phyloP scores from a whole-genome alignment of 2,888 invertebrate species.

The Leucania comma region DNA sequence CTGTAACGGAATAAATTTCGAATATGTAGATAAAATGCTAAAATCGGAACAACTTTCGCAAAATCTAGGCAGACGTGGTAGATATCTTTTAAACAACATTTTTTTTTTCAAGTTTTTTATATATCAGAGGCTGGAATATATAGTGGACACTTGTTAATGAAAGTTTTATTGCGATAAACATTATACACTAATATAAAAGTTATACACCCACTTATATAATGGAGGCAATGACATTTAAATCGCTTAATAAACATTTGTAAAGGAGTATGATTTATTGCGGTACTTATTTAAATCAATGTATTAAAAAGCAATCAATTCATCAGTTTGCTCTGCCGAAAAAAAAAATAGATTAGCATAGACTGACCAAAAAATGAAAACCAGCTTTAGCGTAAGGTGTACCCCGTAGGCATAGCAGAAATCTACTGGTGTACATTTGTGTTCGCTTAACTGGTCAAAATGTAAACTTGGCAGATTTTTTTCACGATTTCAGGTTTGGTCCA shows the following conservation, averaged over 20 bases:
- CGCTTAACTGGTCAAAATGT: too few relatives aligned
- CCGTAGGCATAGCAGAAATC: too few relatives aligned
- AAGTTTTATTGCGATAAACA: slow-evolving; percentile 20
- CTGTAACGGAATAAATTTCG: slow-evolving; percentile 36
- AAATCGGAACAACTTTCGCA: slow-evolving; percentile 51
- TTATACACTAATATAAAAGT: slow-evolving; percentile 18
- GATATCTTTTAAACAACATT: slow-evolving; percentile 18
- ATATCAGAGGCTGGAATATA: slow-evolving; percentile 18
- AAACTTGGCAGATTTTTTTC: too few relatives aligned
- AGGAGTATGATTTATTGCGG: slow-evolving; percentile 5
- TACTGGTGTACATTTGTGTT: too few relatives aligned
- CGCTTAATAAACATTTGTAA: neutral
- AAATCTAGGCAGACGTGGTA: slow-evolving; percentile 46
- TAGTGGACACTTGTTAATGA: slow-evolving; percentile 32
- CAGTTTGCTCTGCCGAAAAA: neutral
- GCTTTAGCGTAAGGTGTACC: too few relatives aligned
- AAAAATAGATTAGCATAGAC: neutral
- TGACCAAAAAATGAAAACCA: neutral
- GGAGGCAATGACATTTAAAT: slow-evolving; percentile 24
- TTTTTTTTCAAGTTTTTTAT: slow-evolving; percentile 12
- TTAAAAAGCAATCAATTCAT: slow-evolving; percentile 8
- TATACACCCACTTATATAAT: slow-evolving; percentile 10
- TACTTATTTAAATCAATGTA: slow-evolving; percentile 11
- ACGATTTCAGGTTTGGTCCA: too few relatives aligned
- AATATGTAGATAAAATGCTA: slow-evolving; percentile 28